A percentile compares a stretch with the other conserved stretches of the same genome.
phyloP scores from a whole-genome alignment of 2,888 invertebrate genomes.

The Galerucella calmariensis region DNA sequence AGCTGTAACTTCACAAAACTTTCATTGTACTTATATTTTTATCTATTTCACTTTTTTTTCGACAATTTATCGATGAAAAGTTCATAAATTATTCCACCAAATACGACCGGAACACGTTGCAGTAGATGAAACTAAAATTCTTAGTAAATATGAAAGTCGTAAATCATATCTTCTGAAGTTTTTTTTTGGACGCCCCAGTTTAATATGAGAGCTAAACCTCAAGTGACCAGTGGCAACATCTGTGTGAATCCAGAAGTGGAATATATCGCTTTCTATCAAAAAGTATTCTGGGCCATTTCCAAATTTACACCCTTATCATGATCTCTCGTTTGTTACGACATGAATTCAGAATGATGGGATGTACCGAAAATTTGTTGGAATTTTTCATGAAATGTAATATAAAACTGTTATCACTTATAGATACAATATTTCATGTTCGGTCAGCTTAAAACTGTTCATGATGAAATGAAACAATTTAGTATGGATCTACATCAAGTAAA shows the following conservation, averaged over 20 bases:
- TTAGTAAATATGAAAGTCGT: slow-evolving; percentile 51
- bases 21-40: no score
- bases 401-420: not conserved
- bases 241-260: slow-evolving; percentile 56
- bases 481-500: no score
- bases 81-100: not conserved
- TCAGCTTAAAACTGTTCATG: no score
- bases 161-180: slow-evolving; percentile 41
- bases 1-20: no score
- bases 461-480: no score
- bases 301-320: slow-evolving; percentile 58
- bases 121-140: slow-evolving; percentile 58
- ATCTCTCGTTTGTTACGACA: slow-evolving; percentile 27
- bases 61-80: no score
- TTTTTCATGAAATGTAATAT: slow-evolving; percentile 1
- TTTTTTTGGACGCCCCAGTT: slow-evolving; percentile 44
- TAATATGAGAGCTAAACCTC: slow-evolving; percentile 58
- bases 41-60: no score
- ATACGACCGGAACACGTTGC: slow-evolving; percentile 43
- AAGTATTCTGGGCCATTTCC: slow-evolving; percentile 59
- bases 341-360: slow-evolving; percentile 15
- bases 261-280: slow-evolving; percentile 62
- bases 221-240: slow-evolving; percentile 60
- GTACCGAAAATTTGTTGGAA: not conserved
- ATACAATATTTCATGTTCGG: no score